Conservation (phyloP, 1,140 invertebrate genomes). For the Zaprionus taronus region DNA sequence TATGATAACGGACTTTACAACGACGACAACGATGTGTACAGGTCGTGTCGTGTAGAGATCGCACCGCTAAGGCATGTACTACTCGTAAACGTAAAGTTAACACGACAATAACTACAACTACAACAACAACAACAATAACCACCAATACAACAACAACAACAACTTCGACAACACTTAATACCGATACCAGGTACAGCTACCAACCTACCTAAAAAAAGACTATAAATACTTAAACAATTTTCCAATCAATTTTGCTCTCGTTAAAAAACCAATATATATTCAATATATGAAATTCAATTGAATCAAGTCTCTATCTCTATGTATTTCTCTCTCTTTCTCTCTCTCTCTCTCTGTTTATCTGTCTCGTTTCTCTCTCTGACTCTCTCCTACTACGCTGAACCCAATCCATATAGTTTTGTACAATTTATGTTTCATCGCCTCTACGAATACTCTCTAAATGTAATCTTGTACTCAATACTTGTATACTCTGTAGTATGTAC, state of each 20-base stretch:
- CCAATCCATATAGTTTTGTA: constrained; percentile 61
- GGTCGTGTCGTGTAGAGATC: constrained; percentile 80
- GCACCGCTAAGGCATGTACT: constrained; percentile 78
- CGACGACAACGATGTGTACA: constrained; percentile 52
- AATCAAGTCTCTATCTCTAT: constrained; percentile 64
- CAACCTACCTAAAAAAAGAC: constrained; percentile 41
- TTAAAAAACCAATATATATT: constrained; percentile 41
- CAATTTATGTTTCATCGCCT: constrained; percentile 37
- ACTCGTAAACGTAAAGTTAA: constrained; percentile 77
- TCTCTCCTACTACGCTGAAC: constrained; percentile 57
- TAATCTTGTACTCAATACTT: constrained; percentile 47
- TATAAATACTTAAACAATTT: constrained; percentile 53
- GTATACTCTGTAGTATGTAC: constrained; percentile 22
- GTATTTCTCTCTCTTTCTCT: constrained; percentile 57
- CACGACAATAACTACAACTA: constrained; percentile 76
- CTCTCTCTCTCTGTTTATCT: constrained; percentile 54
- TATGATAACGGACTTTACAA: constrained; percentile 23
- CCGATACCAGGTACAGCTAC: constrained; percentile 77
- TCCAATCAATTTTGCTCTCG: constrained; percentile 74
- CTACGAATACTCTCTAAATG: constrained; percentile 55
- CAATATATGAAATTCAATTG: constrained; percentile 48
- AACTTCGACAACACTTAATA: constrained; percentile 80
- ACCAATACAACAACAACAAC: constrained; percentile 63
- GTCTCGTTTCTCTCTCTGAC: constrained; percentile 21
- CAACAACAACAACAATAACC: constrained; percentile 39